Evolutionary conservation across 30 jellyfish, hydroid and myxozoan genomes (phyloP), one percentile per base, ranked within the genome.

Genomic region (Turritopsis rubra): DNA sequence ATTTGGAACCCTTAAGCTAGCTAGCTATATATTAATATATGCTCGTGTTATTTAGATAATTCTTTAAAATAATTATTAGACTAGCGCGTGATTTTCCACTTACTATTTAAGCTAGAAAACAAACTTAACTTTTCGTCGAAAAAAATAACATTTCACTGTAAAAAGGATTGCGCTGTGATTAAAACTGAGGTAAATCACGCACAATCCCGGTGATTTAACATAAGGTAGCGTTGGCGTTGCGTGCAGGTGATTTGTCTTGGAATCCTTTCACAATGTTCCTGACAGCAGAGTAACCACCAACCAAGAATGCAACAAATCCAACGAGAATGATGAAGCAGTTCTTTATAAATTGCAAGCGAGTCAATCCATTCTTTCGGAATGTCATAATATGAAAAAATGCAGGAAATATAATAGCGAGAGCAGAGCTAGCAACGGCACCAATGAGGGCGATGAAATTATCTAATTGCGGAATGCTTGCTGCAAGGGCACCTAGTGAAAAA

Each of bases 341-440:
- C 74, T 94, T 94, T 13, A 76, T 53, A 31, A 79, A 87, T 25
- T 89, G 87, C 52, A 82, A 53, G 17, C 71, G 26, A 24, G 76
- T 70, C 65, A 94, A 81, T 30, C 97, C 99, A 53, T 84, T 86
- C 0, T 92, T 92, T 28, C 83, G 84, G 83, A 94, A 94, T 21
- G 99, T 94, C 75, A 89, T 23, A 81, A 87, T 89, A 71, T 94
- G 97, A 54, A 94, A 78, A 24, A 94, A 52, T 5, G 99, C 96
- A 17, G 99, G 99, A 87, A 94, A 94, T 19, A 94, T 89, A 52
- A 94, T 94, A 54, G 99, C 97, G 23, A 94, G 85, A 27, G 95
- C 97, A 16, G 99, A 86, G 70, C 99, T 94, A 71, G 97, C 90
- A 20, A 89, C 85, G 53, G 99, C 97, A 1, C 99, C 99, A 53